A percentile compares a stretch with the other conserved stretches of the same genome.
phyloP scores from a whole-genome alignment of 2,888 invertebrate species.

The Psylliodes chrysocephalus region DNA sequence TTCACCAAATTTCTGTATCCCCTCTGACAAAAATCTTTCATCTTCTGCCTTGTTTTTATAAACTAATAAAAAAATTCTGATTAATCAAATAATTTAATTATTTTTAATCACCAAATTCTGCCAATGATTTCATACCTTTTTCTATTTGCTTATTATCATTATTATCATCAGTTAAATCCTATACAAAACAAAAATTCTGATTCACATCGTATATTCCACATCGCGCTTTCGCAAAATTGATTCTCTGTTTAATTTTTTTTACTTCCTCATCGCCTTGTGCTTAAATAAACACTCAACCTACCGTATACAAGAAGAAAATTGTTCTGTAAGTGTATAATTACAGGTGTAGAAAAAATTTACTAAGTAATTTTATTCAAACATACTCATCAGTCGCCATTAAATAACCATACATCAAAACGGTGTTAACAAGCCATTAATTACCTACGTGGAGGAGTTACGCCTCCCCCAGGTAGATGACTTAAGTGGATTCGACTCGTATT shows the following conservation, averaged over 20 bases:
- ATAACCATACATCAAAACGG: slow-evolving; percentile 40
- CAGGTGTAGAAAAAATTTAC: slow-evolving; percentile 29
- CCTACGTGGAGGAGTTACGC: slow-evolving; percentile 33
- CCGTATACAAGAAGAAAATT: slow-evolving; percentile 19
- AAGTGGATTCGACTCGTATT: background rate
- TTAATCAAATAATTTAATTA: no score
- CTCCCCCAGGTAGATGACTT: slow-evolving; percentile 29
- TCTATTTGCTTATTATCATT: no score
- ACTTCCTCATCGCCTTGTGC: slow-evolving; percentile 1
- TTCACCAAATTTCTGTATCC: no score
- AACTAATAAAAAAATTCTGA: no score
- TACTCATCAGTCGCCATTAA: slow-evolving; percentile 42
- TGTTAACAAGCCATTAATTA: slow-evolving; percentile 43
- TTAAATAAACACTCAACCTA: slow-evolving; percentile 12
- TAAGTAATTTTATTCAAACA: slow-evolving; percentile 41
- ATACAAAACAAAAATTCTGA: no score
- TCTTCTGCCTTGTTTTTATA: no score
- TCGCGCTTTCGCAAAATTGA: no score
- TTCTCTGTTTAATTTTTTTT: background rate
- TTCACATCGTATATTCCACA: no score
- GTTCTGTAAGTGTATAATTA: slow-evolving; percentile 33
- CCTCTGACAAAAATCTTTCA: no score
- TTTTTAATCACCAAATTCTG: no score
- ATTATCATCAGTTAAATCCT: no score
- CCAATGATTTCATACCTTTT: no score